Percentiles rank a stretch among this genome's conserved stretches.
Evolutionary conservation across 2,113 vertebrate species (phyloP).

Genomic region (Odocoileus hemionus): DNA sequence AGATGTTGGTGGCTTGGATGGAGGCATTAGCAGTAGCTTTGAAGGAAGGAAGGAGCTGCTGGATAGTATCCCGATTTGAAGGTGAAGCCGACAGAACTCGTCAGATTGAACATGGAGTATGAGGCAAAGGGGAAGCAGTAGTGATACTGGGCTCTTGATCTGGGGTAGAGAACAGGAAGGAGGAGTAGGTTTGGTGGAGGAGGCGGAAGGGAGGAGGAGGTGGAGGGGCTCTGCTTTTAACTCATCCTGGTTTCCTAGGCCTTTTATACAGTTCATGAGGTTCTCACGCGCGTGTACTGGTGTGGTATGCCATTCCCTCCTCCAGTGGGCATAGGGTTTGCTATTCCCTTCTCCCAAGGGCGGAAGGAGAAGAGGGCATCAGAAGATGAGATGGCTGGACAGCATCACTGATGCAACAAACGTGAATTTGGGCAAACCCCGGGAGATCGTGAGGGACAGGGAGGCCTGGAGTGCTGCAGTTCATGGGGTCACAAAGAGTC

Average conservation of each 20-base stretch:
- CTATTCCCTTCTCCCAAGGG: background rate
- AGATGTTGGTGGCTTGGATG: background rate
- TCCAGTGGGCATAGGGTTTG: background rate
- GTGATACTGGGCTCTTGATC: background rate
- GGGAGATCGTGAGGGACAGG: background rate
- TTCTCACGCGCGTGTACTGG: background rate
- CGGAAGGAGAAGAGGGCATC: background rate
- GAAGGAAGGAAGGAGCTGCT: background rate
- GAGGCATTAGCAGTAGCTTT: rapidly evolving
- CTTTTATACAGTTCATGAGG: background rate
- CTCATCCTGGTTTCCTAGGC: background rate
- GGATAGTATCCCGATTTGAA: background rate
- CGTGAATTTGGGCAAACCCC: background rate
- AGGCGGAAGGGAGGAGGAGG: background rate
- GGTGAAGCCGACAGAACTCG: background rate
- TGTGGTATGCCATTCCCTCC: background rate
- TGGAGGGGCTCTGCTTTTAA: background rate
- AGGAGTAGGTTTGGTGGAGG: background rate
- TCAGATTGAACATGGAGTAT: background rate
- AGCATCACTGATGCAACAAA: background rate
- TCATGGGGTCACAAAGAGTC: background rate
- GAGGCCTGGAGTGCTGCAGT: background rate
- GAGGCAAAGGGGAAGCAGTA: background rate
- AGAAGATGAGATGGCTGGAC: background rate
- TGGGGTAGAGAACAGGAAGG: background rate